Percentiles rank a stretch among this genome's conserved stretches.
phyloP scores from a whole-genome alignment of 2,888 invertebrate species.

The Ochlodes sylvanus region DNA sequence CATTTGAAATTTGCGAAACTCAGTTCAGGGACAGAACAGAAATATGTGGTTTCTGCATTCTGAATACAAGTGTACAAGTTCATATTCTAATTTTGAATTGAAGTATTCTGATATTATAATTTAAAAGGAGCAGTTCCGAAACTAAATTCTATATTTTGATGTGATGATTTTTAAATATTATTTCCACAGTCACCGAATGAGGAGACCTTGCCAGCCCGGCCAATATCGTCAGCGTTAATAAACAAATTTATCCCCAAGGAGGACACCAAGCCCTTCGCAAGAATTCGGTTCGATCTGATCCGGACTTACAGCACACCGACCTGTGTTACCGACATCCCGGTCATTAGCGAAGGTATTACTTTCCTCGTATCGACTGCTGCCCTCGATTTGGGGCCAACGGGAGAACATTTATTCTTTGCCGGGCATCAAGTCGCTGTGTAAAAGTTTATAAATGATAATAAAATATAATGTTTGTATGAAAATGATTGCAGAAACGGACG shows the following conservation, averaged over 20 bases:
- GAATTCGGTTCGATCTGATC: constrained; percentile 62
- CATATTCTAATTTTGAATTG: too few relatives aligned
- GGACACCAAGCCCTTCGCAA: constrained; percentile 67
- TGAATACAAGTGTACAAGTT: too few relatives aligned
- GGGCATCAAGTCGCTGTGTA: too few relatives aligned
- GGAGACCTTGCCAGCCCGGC: constrained; percentile 70
- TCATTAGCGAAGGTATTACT: constrained; percentile 41
- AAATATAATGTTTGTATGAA: constrained; percentile 6
- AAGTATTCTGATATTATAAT: too few relatives aligned
- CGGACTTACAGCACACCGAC: constrained; percentile 62
- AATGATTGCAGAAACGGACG: constrained; percentile 14
- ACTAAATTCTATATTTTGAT: too few relatives aligned
- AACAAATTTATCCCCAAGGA: constrained; percentile 53
- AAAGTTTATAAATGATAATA: too few relatives aligned
- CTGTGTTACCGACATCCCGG: constrained; percentile 42
- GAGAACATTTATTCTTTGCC: too few relatives aligned
- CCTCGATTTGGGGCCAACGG: too few relatives aligned
- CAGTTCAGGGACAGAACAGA: too few relatives aligned
- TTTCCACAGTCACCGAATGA: constrained; percentile 71
- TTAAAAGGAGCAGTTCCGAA: too few relatives aligned
- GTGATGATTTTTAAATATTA: neutral
- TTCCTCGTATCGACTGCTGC: neutral
- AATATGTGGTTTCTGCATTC: too few relatives aligned
- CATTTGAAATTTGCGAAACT: too few relatives aligned
- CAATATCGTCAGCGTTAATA: constrained; percentile 60